These are phyloP conservation scores for Actenoides hombroni DNA, from an alignment of 2,113 vertebrate genomes.

Conservation along the genomic window DNA sequence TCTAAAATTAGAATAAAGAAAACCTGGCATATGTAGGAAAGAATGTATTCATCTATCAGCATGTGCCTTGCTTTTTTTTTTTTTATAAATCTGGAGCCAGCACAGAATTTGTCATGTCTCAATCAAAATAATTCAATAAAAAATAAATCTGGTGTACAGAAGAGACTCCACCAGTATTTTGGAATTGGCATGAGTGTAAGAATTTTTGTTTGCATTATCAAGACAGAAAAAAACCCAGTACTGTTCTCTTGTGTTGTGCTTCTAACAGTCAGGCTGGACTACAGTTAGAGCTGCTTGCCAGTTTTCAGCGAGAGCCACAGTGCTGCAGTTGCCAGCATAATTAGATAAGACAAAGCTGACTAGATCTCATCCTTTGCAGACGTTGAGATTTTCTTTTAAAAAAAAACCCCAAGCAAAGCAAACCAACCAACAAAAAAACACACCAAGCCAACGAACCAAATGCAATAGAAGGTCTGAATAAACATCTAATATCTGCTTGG, in stretches of 20 bases:
- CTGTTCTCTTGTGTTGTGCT: neutral
- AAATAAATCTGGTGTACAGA: neutral
- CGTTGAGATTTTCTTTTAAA: neutral
- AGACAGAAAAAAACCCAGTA: neutral
- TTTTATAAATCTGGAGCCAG: neutral
- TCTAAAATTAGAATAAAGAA: neutral
- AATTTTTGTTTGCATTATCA: neutral
- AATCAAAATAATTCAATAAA: neutral
- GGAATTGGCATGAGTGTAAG: neutral
- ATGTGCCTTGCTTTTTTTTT: neutral
- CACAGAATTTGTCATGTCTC: neutral
- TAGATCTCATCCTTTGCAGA: neutral
- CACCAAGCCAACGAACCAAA: neutral
- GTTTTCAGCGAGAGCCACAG: fast-evolving
- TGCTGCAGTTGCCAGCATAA: neutral
- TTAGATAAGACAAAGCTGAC: neutral
- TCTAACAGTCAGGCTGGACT: neutral
- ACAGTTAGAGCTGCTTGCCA: neutral
- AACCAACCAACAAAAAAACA: neutral
- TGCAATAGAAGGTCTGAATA: neutral
- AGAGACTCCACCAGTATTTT: neutral
- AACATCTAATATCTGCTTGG: neutral
- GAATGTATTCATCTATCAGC: neutral
- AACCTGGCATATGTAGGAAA: neutral
- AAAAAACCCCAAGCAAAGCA: neutral